These are phyloP conservation scores for Dromas ardeola DNA, from an alignment of 2,113 vertebrate genomes.

Conservation along the genomic window DNA sequence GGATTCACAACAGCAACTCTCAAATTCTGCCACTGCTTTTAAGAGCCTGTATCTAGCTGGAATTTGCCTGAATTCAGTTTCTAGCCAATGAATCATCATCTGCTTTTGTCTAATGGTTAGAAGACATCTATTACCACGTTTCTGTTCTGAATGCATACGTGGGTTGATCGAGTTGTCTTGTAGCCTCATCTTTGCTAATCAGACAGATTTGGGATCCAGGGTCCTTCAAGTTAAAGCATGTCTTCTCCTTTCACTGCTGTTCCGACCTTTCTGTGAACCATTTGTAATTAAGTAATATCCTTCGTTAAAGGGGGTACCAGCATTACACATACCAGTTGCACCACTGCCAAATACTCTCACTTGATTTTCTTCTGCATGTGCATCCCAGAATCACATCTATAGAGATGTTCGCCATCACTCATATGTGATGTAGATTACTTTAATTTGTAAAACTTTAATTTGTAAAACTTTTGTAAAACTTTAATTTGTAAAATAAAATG, in stretches of 20 bases:
- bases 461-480: not conserved
- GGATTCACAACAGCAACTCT: not conserved
- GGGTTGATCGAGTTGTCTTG: not conserved
- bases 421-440: not conserved
- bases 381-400: not conserved
- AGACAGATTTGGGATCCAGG: not conserved
- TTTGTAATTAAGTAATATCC: not conserved
- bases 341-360: not conserved
- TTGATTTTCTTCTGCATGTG: not conserved
- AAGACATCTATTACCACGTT: not conserved
- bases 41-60: not conserved
- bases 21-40: not conserved
- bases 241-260: not conserved
- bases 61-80: not conserved
- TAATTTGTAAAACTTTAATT: not conserved
- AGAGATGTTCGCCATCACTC: not conserved
- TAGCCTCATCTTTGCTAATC: not conserved
- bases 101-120: not conserved
- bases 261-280: not conserved
- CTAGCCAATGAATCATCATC: not conserved
- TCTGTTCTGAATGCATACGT: not conserved
- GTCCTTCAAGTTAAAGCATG: not conserved
- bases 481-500: not conserved
- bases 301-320: not conserved
- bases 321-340: not conserved